phyloP scores from a whole-genome alignment of 92 coral and sea anemone species.

The Metridium senile region DNA sequence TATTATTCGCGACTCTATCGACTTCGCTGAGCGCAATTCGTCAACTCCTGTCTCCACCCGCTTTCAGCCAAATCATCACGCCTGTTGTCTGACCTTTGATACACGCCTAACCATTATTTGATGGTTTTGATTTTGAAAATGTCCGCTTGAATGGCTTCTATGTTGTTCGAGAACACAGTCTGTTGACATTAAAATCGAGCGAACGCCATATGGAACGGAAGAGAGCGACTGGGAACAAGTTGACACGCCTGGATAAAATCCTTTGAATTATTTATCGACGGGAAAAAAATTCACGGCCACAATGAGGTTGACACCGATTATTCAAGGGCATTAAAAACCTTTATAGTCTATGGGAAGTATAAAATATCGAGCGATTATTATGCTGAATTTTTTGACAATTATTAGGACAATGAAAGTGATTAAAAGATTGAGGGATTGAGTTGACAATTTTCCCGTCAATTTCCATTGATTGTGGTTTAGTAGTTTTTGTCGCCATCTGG shows the following conservation, averaged over 20 bases:
- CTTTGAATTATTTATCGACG: slow-evolving; percentile 27
- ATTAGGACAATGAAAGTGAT: too few species aligned
- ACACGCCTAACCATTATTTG: slow-evolving; percentile 2
- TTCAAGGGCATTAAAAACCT: background rate
- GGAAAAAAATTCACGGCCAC: slow-evolving; percentile 25
- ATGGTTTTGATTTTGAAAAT: slow-evolving; percentile 36
- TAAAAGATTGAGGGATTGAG: too few species aligned
- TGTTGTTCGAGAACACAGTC: slow-evolving; percentile 35
- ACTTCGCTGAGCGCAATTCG: background rate
- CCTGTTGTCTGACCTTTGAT: background rate
- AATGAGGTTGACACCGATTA: slow-evolving; percentile 14
- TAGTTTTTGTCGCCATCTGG: slow-evolving; percentile 10
- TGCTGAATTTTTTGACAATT: too few species aligned
- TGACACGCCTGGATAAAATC: slow-evolving; percentile 35
- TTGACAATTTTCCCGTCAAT: background rate
- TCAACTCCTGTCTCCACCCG: too few species aligned
- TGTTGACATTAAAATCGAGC: slow-evolving; percentile 40
- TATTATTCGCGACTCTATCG: background rate
- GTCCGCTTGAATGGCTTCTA: slow-evolving; percentile 43
- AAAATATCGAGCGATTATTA: background rate
- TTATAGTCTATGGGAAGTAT: background rate
- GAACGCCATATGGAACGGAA: slow-evolving; percentile 16
- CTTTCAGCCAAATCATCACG: background rate
- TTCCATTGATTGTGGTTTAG: too few species aligned
- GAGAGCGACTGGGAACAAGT: slow-evolving; percentile 9